These are phyloP conservation scores for Acheta domesticus DNA, from an alignment of 2,888 invertebrate species.

Conservation along the genomic window DNA sequence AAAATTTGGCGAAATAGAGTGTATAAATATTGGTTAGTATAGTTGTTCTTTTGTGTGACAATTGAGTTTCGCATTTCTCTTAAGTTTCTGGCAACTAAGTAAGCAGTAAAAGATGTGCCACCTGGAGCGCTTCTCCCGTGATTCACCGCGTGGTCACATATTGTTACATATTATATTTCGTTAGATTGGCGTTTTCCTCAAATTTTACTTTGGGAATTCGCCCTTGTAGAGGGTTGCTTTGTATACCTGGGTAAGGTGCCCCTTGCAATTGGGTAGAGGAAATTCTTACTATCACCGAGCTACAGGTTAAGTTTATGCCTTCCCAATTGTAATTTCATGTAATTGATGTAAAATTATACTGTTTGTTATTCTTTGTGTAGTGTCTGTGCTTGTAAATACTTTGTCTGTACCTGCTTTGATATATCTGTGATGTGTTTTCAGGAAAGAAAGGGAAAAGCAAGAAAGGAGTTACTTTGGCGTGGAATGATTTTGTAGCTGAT, in stretches of 20 bases:
- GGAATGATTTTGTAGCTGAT: slow-evolving; percentile 78
- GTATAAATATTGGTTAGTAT: neutral
- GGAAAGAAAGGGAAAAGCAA: slow-evolving; percentile 82
- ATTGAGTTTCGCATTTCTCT: neutral
- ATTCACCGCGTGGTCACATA: slow-evolving; percentile 42
- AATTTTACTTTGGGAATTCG: no score
- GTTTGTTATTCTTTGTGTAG: no score
- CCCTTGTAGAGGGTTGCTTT: no score
- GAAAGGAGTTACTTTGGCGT: slow-evolving; percentile 76
- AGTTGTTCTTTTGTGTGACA: neutral
- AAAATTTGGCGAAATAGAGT: neutral
- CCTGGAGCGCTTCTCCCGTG: slow-evolving; percentile 33
- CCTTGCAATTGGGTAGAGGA: no score
- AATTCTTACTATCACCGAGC: no score
- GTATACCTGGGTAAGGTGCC: no score
- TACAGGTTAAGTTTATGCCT: no score
- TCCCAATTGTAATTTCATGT: no score
- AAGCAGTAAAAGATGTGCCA: slow-evolving; percentile 25
- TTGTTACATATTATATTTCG: slow-evolving; percentile 20
- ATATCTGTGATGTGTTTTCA: slow-evolving; percentile 44
- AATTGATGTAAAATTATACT: no score
- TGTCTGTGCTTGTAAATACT: no score
- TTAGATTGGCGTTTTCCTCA: slow-evolving; percentile 22
- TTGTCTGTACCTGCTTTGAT: no score
- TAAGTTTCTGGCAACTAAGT: neutral